Percentiles rank a stretch among this genome's conserved stretches.
Conservation (phyloP, 2,113 vertebrate species). For the Laticauda colubrina region DNA sequence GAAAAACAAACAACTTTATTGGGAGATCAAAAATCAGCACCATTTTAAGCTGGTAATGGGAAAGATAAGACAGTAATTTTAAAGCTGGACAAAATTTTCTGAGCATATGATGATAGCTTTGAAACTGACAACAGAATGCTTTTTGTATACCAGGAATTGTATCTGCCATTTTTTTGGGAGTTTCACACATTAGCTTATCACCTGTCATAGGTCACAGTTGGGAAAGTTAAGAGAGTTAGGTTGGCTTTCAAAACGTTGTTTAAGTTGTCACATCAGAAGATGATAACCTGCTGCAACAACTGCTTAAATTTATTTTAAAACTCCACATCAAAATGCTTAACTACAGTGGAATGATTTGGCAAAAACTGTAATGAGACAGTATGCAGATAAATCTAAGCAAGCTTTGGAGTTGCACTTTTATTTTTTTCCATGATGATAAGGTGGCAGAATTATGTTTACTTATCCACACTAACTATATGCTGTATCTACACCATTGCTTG, state of each 20-base stretch:
- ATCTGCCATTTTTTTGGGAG: background rate
- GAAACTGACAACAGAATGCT: background rate
- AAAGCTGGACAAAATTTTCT: background rate
- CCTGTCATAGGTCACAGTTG: background rate
- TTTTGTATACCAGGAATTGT: background rate
- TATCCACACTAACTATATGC: background rate
- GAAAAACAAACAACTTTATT: no score
- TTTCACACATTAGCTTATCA: background rate
- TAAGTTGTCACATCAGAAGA: background rate
- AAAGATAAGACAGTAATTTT: background rate
- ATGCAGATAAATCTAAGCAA: background rate
- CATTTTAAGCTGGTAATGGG: no score
- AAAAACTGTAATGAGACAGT: background rate
- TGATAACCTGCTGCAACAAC: background rate
- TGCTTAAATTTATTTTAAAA: background rate
- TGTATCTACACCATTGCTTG: background rate
- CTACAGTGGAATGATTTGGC: background rate
- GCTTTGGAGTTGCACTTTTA: background rate
- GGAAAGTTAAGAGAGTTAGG: background rate
- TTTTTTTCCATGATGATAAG: background rate
- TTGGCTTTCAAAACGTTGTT: background rate
- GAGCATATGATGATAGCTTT: background rate
- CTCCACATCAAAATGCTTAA: background rate
- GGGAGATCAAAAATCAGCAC: no score
- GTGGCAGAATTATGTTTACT: background rate